Conservation (phyloP, 2,797 vertebrate species). For the Chiloscyllium punctatum region DNA sequence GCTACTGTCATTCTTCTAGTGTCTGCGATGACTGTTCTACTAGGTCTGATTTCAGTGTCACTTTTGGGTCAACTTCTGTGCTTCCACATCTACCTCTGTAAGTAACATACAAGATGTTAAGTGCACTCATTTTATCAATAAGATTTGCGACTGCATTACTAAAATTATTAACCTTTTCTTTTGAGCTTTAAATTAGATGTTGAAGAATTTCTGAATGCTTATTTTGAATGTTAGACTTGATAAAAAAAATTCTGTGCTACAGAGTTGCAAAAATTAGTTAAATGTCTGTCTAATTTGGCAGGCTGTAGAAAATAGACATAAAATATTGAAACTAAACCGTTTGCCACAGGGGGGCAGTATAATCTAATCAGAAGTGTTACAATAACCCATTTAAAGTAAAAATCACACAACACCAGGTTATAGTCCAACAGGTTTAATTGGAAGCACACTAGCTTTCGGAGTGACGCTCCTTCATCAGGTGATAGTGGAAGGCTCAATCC, state of each 20-base stretch:
- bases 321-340: background rate
- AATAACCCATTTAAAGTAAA: background rate
- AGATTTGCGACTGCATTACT: background rate
- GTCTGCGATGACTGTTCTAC: constrained; percentile 70
- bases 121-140: background rate
- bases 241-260: background rate
- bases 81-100: constrained; percentile 94
- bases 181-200: background rate
- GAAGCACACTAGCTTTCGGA: too few species aligned
- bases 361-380: background rate
- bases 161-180: background rate
- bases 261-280: background rate
- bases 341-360: background rate
- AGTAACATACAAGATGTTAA: constrained; percentile 43
- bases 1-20: constrained; percentile 67
- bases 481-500: too few species aligned
- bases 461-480: too few species aligned
- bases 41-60: constrained; percentile 70
- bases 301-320: background rate
- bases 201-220: background rate
- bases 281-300: background rate
- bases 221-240: background rate
- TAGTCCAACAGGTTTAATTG: too few species aligned
- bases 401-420: too few species aligned
- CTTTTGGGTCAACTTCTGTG: constrained; percentile 80